Percentiles rank a stretch among this genome's conserved stretches.
Conservation (phyloP, 2,797 vertebrate species). For the Pempheris klunzingeri region DNA sequence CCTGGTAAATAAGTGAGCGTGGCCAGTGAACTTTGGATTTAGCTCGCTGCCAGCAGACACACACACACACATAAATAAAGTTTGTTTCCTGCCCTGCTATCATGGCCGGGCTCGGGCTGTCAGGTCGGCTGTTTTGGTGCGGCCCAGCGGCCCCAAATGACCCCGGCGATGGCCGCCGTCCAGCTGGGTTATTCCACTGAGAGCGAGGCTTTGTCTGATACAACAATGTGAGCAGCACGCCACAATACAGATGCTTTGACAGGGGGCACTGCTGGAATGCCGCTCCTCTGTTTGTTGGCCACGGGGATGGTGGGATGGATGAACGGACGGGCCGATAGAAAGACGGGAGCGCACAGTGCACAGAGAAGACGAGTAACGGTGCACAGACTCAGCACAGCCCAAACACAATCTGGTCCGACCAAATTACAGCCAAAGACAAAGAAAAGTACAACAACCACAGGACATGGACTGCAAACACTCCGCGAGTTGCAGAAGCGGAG, state of each 20-base stretch:
- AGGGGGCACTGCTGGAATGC: conserved; percentile 75
- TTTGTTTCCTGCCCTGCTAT: conserved; percentile 55
- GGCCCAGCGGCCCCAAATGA: conserved; percentile 68
- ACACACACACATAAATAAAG: conserved; percentile 30
- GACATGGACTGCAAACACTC: neutral
- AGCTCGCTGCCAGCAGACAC: conserved; percentile 31
- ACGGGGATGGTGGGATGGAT: conserved; percentile 22
- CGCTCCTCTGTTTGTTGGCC: conserved; percentile 56
- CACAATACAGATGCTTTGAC: conserved; percentile 79
- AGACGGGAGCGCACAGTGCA: neutral
- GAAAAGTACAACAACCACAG: neutral
- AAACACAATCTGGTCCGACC: conserved; percentile 3
- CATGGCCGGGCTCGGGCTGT: conserved; percentile 32
- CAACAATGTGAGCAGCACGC: conserved; percentile 78
- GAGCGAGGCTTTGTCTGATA: conserved; percentile 79
- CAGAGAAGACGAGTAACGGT: neutral
- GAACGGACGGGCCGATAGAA: conserved; percentile 13
- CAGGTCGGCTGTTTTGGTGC: conserved; percentile 61
- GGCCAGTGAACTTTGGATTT: conserved; percentile 59
- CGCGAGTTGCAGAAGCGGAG: neutral
- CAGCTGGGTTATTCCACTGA: conserved; percentile 76
- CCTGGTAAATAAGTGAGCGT: conserved; percentile 60
- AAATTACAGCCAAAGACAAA: neutral
- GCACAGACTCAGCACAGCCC: neutral
- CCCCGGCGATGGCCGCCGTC: conserved; percentile 66